Evolutionary conservation across 2,113 vertebrate genomes (phyloP).

Genomic region (Zonotrichia leucophrys): DNA sequence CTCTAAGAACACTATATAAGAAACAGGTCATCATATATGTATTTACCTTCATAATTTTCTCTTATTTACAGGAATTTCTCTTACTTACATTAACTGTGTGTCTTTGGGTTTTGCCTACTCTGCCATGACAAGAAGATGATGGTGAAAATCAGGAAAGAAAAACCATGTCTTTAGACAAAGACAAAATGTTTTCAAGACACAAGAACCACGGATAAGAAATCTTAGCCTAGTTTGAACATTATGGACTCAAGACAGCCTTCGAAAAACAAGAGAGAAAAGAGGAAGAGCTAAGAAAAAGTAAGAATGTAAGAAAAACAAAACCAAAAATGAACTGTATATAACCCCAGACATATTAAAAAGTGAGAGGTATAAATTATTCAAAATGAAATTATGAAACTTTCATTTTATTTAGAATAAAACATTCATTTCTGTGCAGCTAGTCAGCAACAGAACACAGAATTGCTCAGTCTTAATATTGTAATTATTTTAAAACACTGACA

Average conservation of each 20-base stretch:
- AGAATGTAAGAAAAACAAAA: neutral
- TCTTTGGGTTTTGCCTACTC: neutral
- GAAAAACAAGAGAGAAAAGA: neutral
- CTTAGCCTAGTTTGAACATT: neutral
- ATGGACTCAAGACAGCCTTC: neutral
- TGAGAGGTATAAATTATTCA: slow-evolving; percentile 13
- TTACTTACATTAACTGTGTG: neutral
- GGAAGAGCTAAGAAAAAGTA: neutral
- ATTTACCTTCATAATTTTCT: neutral
- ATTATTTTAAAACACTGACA: neutral
- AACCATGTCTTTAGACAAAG: neutral
- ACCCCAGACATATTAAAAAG: neutral
- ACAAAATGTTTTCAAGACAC: neutral
- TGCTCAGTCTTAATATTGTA: neutral
- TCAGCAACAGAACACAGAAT: neutral
- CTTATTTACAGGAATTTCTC: neutral
- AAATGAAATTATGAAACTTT: neutral
- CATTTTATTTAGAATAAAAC: neutral
- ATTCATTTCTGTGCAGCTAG: neutral
- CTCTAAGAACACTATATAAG: neutral
- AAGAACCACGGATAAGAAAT: neutral
- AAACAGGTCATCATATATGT: neutral
- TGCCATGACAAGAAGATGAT: neutral
- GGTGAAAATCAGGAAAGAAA: neutral
- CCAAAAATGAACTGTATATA: neutral